phyloP scores from a whole-genome alignment of 2,888 invertebrate species.

The Fissipunctia ypsillon region DNA sequence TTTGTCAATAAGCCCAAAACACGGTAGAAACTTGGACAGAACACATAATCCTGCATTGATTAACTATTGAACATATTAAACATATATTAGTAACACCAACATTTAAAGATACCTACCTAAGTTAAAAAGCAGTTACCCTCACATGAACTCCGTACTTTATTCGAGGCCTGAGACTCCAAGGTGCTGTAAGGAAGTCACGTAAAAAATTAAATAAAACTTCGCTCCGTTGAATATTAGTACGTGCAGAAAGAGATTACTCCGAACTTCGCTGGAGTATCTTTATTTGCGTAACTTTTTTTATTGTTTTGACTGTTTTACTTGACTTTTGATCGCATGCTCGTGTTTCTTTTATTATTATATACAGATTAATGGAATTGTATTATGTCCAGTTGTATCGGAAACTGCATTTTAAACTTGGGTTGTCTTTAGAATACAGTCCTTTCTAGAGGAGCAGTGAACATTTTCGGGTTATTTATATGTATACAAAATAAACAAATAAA shows the following conservation, averaged over 20 bases:
- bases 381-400: neutral
- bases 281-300: conserved; percentile 63
- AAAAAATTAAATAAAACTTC: conserved; percentile 74
- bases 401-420: neutral
- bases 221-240: conserved; percentile 61
- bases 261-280: conserved; percentile 48
- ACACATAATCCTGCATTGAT: too few relatives aligned
- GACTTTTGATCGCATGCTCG: conserved; percentile 18
- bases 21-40: too few relatives aligned
- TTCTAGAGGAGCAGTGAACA: neutral
- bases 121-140: conserved; percentile 8
- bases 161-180: conserved; percentile 33
- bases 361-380: too few relatives aligned
- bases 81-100: too few relatives aligned
- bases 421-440: neutral
- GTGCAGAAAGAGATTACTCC: conserved; percentile 62
- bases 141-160: conserved; percentile 50
- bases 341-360: neutral
- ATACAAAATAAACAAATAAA: too few relatives aligned
- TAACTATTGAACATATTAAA: too few relatives aligned
- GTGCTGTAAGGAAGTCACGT: conserved; percentile 70
- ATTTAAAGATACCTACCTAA: too few relatives aligned
- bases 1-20: too few relatives aligned
- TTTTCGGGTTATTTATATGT: neutral
- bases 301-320: conserved; percentile 41